Percentiles rank a stretch among this genome's conserved stretches.
phyloP scores from a whole-genome alignment of 2,888 invertebrate species.

The Ferrisia virgata region DNA sequence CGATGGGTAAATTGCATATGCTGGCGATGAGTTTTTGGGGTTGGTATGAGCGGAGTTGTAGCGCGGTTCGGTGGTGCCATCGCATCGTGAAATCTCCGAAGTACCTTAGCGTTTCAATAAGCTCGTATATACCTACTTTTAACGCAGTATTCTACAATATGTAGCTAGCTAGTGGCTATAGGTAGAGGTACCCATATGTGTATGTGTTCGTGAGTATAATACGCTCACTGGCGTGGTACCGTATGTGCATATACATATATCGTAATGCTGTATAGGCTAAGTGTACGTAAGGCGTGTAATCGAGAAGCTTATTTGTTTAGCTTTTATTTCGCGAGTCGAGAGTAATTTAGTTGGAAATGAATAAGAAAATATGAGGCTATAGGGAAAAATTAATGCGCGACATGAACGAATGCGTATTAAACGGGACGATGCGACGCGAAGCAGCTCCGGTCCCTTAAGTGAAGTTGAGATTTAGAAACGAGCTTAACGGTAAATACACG shows the following conservation, averaged over 20 bases:
- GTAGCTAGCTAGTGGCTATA: no score
- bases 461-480: slow-evolving; percentile 26
- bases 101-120: slow-evolving; percentile 12
- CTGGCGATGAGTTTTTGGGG: no score
- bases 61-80: background rate
- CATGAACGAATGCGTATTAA: slow-evolving; percentile 30
- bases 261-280: background rate
- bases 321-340: slow-evolving; percentile 1
- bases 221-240: no score
- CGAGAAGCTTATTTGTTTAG: slow-evolving; percentile 14
- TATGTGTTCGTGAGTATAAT: no score
- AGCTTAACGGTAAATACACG: slow-evolving; percentile 20
- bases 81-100: background rate
- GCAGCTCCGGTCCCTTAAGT: slow-evolving; percentile 14
- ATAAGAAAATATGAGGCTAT: slow-evolving; percentile 28
- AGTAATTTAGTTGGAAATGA: slow-evolving; percentile 27
- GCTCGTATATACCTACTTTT: background rate
- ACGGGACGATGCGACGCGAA: slow-evolving; percentile 8
- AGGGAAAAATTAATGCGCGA: slow-evolving; percentile 31
- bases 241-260: background rate
- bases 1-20: background rate
- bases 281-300: background rate
- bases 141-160: no score
- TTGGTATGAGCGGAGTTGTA: background rate
- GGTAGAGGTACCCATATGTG: no score